A percentile compares a stretch with the other conserved stretches of the same genome.
Evolutionary conservation across 2,797 vertebrate species (phyloP).

Genomic region (Notolepis coatsorum): DNA sequence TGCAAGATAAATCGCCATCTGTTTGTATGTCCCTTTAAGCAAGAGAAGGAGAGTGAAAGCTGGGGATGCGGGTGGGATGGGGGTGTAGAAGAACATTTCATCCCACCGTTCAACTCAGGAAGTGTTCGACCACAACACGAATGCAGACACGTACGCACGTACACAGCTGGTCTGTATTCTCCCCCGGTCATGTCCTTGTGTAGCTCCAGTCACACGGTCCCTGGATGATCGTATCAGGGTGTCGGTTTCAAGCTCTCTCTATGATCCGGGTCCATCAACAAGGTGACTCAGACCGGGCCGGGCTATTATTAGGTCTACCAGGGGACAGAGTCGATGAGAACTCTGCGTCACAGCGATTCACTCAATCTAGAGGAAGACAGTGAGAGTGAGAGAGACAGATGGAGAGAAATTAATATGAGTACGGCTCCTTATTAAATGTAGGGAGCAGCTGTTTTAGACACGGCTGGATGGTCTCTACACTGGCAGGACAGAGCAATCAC

Average conservation of each 20-base stretch:
- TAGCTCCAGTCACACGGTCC: conserved; percentile 32
- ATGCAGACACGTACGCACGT: conserved; percentile 38
- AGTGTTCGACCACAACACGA: conserved; percentile 43
- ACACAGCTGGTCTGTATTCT: conserved; percentile 21
- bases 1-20: no score
- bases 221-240: conserved; percentile 51
- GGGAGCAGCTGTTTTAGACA: conserved; percentile 33
- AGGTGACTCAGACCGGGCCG: conserved; percentile 60
- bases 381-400: not conserved
- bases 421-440: conserved; percentile 7
- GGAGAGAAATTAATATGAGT: not conserved
- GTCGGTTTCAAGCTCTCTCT: conserved; percentile 58
- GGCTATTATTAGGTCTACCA: conserved; percentile 54
- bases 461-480: conserved; percentile 42
- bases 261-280: conserved; percentile 63
- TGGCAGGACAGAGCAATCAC: conserved; percentile 39
- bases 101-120: conserved; percentile 54
- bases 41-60: conserved; percentile 6
- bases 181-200: not conserved
- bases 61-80: not conserved
- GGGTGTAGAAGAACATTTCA: conserved; percentile 30
- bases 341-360: conserved; percentile 27
- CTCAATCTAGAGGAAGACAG: conserved; percentile 1
- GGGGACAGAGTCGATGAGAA: conserved; percentile 26
- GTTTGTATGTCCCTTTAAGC: no score